Conservation (phyloP, 2,113 vertebrate species). For the Cervus canadensis region DNA sequence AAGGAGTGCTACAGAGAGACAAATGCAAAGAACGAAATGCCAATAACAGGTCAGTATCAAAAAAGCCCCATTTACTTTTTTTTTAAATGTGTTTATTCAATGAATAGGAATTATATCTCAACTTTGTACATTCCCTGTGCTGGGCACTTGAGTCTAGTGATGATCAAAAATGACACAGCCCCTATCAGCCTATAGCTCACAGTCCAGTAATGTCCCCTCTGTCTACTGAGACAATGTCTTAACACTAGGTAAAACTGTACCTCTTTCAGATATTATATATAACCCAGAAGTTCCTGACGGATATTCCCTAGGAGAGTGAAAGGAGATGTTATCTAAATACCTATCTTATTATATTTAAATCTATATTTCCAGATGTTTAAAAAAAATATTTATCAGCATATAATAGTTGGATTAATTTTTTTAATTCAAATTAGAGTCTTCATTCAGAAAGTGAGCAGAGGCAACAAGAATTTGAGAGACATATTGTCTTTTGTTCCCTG, state of each 20-base stretch:
- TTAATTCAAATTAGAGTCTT: neutral
- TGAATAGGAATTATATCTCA: neutral
- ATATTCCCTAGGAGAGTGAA: neutral
- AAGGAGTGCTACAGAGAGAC: neutral
- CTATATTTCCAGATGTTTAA: neutral
- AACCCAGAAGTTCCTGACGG: neutral
- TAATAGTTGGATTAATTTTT: neutral
- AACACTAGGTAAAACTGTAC: neutral
- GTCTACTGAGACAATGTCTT: neutral
- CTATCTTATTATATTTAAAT: neutral
- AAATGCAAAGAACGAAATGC: neutral
- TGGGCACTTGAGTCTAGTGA: neutral
- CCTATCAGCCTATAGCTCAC: neutral
- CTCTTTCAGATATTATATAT: neutral
- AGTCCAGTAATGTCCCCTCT: neutral
- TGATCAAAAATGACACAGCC: neutral
- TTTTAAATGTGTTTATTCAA: neutral
- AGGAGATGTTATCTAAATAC: neutral
- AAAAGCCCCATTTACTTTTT: neutral
- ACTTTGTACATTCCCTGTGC: neutral
- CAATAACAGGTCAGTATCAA: neutral
- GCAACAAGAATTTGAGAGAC: neutral
- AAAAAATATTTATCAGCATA: neutral
- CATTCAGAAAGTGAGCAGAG: neutral
- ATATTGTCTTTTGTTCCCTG: neutral